Base-by-base conservation (phyloP, 1,140 invertebrate species). In the Glossosoma conforme region DNA sequence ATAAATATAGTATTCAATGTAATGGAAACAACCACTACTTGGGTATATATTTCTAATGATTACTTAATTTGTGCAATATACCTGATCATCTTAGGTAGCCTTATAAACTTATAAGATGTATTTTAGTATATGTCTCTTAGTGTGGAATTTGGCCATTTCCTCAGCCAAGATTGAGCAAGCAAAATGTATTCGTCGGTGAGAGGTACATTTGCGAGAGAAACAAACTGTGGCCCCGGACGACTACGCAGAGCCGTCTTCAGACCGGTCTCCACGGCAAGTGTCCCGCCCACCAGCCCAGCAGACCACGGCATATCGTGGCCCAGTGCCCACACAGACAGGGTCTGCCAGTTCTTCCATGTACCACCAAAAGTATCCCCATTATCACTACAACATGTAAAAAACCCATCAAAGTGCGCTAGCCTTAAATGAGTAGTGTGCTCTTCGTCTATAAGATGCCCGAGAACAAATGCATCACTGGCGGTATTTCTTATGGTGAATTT, bases 291-390 rank as follows among this genome's bases (percentile, higher is more conserved):
- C 11, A 54, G 20, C n/a, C 56, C 52, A 1, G 56, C 40, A 11
- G 56, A 58, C 56, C 56, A 58, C 14, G 54, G 14, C 5, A 58
- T 28, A n/a, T 32, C 24, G 15, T 52, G 52, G 2, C 41, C 42
- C 19, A 44, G 17, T 3, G 56, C 42, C 56, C 56, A 58, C 1
- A 33, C 6, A 9, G 52, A 35, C 22, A 58, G 11, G 9, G 47
- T 32, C 15, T 54, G 47, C 56, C 56, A 58, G 44, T 58, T 58
- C 36, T 58, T 58, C 56, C 56, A 58, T 15, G 56, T 58, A 18
- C 41, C 44, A 19, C 47, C 47, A 44, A 58, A 58, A 33, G 43
- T 24, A 5, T 58, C 56, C 3, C 52, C 52, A 32, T 58, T 58
- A 3, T 21, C 36, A 18, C 24, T 13, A 32, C 46, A 36, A 17